phyloP scores from a whole-genome alignment of 2,113 vertebrate species.

The Tachycineta bicolor region DNA sequence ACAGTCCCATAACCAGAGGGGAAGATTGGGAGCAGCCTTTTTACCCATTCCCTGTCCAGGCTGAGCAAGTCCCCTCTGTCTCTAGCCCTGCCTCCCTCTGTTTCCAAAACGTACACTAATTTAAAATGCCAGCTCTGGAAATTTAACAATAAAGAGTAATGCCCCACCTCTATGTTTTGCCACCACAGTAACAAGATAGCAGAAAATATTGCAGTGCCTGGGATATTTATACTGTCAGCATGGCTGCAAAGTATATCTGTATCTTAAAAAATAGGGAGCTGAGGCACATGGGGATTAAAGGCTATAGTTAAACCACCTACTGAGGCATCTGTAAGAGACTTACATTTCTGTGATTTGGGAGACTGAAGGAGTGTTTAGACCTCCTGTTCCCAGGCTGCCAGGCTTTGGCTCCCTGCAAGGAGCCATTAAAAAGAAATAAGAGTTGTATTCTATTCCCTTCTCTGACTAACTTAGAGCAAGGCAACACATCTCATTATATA shows the following conservation, averaged over 20 bases:
- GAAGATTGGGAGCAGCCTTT: neutral
- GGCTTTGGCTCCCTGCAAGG: neutral
- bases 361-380: neutral
- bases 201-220: neutral
- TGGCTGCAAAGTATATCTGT: neutral
- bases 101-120: neutral
- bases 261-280: neutral
- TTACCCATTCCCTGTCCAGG: neutral
- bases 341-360: neutral
- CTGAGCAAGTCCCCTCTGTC: neutral
- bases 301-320: neutral
- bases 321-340: neutral
- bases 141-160: neutral
- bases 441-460: neutral
- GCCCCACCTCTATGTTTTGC: neutral
- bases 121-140: neutral
- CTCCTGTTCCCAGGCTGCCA: neutral
- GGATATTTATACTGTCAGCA: neutral
- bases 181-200: neutral
- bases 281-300: neutral
- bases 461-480: neutral
- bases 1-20: accelerated
- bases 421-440: neutral
- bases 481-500: neutral
- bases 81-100: neutral